Evolutionary conservation across 2,888 invertebrate genomes (phyloP).

Genomic region (Tortricodes alternella): DNA sequence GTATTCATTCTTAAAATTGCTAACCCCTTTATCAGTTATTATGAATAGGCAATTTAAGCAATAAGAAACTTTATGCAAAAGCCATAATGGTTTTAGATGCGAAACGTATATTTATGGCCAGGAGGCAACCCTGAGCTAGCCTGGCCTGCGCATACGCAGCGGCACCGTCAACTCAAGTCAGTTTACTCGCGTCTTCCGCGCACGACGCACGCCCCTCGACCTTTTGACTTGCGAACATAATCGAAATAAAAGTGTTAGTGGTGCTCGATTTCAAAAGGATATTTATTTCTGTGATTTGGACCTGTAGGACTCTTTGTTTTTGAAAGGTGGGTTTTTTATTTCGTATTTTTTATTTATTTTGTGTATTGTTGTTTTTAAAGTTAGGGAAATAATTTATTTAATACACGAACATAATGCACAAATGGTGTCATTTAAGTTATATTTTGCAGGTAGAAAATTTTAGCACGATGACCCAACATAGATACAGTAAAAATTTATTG

Average conservation of each 20-base stretch:
- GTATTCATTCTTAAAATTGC: no score
- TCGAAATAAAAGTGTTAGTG: conserved; percentile 44
- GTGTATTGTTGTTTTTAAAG: conserved; percentile 11
- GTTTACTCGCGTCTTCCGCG: conserved; percentile 51
- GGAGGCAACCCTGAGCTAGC: conserved; percentile 25
- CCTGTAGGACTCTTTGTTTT: conserved; percentile 51
- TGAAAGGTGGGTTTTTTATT: conserved; percentile 50
- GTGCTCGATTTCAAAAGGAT: conserved; percentile 56
- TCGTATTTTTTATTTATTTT: conserved; percentile 30
- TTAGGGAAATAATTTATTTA: conserved; percentile 4
- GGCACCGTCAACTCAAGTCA: conserved; percentile 39
- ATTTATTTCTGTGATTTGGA: conserved; percentile 58
- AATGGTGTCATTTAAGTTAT: not conserved
- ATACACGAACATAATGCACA: no score
- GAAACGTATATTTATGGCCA: no score
- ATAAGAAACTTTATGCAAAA: no score
- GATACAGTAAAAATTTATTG: no score
- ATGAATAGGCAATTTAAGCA: no score
- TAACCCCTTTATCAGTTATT: no score
- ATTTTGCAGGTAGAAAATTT: no score
- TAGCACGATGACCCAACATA: no score
- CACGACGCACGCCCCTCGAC: conserved; percentile 42
- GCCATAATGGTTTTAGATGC: no score
- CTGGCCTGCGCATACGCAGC: conserved; percentile 35
- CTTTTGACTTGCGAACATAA: conserved; percentile 38